These are phyloP conservation scores for Chelon labrosus DNA, from an alignment of 2,797 vertebrate species.

Conservation along the genomic window DNA sequence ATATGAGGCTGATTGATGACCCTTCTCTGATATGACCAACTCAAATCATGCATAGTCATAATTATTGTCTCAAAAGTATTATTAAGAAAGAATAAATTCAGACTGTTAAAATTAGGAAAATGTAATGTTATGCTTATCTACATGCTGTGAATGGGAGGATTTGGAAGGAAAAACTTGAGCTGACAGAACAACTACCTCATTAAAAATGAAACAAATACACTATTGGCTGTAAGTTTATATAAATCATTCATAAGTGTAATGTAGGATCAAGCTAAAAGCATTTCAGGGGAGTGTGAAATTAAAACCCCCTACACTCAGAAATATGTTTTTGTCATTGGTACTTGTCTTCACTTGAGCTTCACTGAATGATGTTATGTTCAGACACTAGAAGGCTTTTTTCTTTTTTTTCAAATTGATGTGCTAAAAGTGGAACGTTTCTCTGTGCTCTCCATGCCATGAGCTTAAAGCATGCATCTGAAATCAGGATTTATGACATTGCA, in stretches of 20 bases:
- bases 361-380: neutral
- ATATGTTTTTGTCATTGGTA: neutral
- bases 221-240: neutral
- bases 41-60: slow-evolving; percentile 6
- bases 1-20: neutral
- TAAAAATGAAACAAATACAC: neutral
- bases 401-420: neutral
- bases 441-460: neutral
- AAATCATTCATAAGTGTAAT: neutral
- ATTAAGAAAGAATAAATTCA: neutral
- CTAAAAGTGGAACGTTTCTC: neutral
- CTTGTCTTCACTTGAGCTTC: neutral
- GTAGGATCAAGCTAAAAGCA: slow-evolving; percentile 2
- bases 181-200: neutral
- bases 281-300: neutral
- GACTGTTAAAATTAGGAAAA: neutral
- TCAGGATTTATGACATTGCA: neutral
- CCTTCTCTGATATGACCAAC: slow-evolving; percentile 1
- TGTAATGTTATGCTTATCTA: neutral
- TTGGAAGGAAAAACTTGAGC: neutral
- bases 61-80: neutral
- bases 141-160: neutral
- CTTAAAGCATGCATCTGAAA: neutral
- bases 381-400: neutral
- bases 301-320: neutral